These are phyloP conservation scores for Octomys mimax DNA, from an alignment of 2,797 vertebrate species.

Conservation along the genomic window DNA sequence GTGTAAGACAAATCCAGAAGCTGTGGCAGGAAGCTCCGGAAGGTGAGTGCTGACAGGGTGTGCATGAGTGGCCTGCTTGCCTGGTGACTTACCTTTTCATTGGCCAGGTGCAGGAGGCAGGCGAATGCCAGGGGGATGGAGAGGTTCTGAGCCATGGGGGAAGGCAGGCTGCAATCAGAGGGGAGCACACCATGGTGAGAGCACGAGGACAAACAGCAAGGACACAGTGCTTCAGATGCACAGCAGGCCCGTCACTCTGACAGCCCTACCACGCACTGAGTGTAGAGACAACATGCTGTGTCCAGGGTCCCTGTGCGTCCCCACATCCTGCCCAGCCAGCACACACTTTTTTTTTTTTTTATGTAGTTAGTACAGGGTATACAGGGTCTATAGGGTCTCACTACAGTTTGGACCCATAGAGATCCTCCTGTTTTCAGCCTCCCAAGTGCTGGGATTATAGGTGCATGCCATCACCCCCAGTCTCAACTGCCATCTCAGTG, in stretches of 20 bases:
- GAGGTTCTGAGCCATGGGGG: conserved; percentile 94
- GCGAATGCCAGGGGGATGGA: conserved; percentile 95
- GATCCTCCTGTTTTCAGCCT: too few relatives aligned
- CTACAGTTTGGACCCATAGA: too few relatives aligned
- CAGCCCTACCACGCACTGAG: background rate
- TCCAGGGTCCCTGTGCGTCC: background rate
- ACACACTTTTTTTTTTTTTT: conserved; percentile 88
- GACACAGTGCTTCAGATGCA: background rate
- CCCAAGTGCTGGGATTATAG: too few relatives aligned
- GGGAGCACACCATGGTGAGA: background rate
- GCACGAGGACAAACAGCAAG: background rate
- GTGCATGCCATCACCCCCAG: too few relatives aligned
- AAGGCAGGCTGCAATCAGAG: conserved; percentile 91
- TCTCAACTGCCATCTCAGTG: too few relatives aligned
- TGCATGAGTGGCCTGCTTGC: background rate
- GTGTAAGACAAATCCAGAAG: background rate
- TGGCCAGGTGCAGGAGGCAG: conserved; percentile 96
- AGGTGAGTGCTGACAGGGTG: background rate
- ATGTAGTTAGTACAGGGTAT: too few relatives aligned
- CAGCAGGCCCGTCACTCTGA: background rate
- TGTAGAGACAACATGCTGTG: too few relatives aligned
- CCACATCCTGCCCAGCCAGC: background rate
- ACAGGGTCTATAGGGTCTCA: too few relatives aligned
- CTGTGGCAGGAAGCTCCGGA: background rate
- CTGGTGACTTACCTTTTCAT: conserved; percentile 93